Evolutionary conservation across 1,140 invertebrate genomes (phyloP), one percentile per base, ranked within the genome.

Genomic region (Asbolus verrucosus): DNA sequence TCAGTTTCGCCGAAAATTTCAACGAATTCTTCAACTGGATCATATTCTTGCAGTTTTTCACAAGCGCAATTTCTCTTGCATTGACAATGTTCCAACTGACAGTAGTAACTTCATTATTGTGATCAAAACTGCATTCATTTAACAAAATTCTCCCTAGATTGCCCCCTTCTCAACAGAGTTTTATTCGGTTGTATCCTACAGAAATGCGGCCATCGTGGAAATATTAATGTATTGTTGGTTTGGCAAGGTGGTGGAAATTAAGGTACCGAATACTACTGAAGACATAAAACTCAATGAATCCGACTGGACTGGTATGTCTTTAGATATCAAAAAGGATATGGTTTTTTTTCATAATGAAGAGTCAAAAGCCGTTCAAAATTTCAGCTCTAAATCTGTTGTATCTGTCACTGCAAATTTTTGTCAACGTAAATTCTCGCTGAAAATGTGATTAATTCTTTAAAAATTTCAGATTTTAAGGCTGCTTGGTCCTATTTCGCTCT

Each of bases 211-310:
- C 14, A 27, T 41, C 0, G 27, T 18, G 6, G 24, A 63, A 11
- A 63, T 63, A 9, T 39, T 63, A 24, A 63, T 41, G 11, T 63
- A 63, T 36, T 63, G 61, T 41, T 63, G 61, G 61, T 63, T 63
- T 14, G 33, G 61, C 3, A 38, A 63, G 13, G 61, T 39, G 11
- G 36, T 63, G 6, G 11, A 24, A 63, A 39, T 16, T 41, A 41
- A 38, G 36, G 61, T 63, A 60, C 27, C 27, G 27, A 8, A 30
- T 8, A 5, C 9, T 30, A 5, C 27, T 8, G 27, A 30, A 30
- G 27, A 30, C 27, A 5, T 30, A 30, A 36, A 36, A 36, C 5
- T n/a, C 6, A 36, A n/a, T 54, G 46, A 54, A 54, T 54, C 19
- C n/a, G 46, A 54, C 6, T 54, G 46, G 46, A 30, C 21, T 27